phyloP scores from a whole-genome alignment of 2,888 invertebrate species.

The Caenorhabditis sulstoni region DNA sequence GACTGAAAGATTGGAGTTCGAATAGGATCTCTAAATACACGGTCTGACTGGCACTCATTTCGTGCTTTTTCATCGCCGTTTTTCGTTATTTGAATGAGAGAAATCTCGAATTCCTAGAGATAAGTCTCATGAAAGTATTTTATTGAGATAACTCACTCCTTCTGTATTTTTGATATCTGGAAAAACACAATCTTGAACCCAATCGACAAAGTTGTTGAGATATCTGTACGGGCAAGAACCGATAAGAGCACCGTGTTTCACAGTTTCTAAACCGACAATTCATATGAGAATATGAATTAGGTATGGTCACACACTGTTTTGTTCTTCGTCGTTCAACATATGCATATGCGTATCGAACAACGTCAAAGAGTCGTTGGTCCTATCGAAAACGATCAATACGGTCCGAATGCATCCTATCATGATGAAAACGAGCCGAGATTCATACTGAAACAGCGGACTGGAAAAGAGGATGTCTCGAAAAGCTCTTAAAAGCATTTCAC shows the following conservation, averaged over 20 bases:
- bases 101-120: constrained; percentile 52
- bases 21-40: not conserved
- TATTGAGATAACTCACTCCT: constrained; percentile 27
- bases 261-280: constrained; percentile 17
- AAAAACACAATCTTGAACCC: constrained; percentile 47
- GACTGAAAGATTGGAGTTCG: constrained; percentile 19
- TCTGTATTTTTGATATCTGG: constrained; percentile 30
- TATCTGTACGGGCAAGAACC: constrained; percentile 30
- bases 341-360: constrained; percentile 61
- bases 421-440: constrained; percentile 39
- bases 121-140: not conserved
- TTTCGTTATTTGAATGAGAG: constrained; percentile 30
- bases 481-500: no score
- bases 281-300: not conserved
- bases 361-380: constrained; percentile 39
- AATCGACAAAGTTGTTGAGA: constrained; percentile 37
- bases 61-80: constrained; percentile 23
- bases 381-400: constrained; percentile 51
- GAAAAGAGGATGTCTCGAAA: no score
- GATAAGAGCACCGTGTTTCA: constrained; percentile 52
- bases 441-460: constrained; percentile 34
- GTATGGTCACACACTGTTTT: constrained; percentile 4
- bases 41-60: constrained; percentile 9
- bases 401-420: constrained; percentile 61
- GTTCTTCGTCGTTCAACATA: constrained; percentile 14